Percentiles rank a stretch among this genome's conserved stretches.
Evolutionary conservation across 2,797 vertebrate species (phyloP).

Genomic region (Phoeniculus purpureus): DNA sequence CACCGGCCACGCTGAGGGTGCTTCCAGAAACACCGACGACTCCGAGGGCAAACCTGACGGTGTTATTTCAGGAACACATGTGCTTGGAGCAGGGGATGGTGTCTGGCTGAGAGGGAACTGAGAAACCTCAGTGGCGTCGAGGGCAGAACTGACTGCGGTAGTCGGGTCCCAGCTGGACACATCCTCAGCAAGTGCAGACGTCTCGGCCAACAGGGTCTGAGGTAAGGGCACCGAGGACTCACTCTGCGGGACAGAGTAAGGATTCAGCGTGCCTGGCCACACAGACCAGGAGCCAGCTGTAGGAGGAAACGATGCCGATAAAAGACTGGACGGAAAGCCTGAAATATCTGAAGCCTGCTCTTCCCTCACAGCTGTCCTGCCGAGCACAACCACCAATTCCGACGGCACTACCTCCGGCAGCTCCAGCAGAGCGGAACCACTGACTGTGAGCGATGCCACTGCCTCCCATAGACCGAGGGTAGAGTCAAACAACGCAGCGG

Average conservation of each 20-base stretch:
- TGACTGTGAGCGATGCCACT: neutral
- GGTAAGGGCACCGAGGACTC: constrained; percentile 32
- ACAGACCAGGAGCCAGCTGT: constrained; percentile 34
- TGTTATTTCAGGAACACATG: neutral
- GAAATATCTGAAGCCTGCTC: neutral
- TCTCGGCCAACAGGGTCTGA: constrained; percentile 38
- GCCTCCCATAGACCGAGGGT: constrained; percentile 64
- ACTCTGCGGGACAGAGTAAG: constrained; percentile 17
- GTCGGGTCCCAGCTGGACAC: constrained; percentile 20
- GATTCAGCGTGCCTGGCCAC: neutral
- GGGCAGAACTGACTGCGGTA: neutral
- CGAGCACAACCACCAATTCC: constrained; percentile 31
- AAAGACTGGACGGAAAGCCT: constrained; percentile 32
- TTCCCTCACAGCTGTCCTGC: neutral
- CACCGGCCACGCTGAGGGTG: constrained; percentile 61
- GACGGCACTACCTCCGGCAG: constrained; percentile 22
- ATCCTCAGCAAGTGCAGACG: neutral
- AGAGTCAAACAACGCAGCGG: constrained; percentile 79
- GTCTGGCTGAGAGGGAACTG: constrained; percentile 42
- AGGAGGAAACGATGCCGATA: constrained; percentile 29
- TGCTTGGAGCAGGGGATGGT: neutral
- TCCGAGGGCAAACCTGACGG: constrained; percentile 28
- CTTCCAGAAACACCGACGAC: constrained; percentile 73
- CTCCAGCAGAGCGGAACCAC: neutral
- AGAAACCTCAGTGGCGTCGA: neutral